These are phyloP conservation scores for Alcedo quadribrachys DNA, from an alignment of 2,797 vertebrate species.

Conservation along the genomic window DNA sequence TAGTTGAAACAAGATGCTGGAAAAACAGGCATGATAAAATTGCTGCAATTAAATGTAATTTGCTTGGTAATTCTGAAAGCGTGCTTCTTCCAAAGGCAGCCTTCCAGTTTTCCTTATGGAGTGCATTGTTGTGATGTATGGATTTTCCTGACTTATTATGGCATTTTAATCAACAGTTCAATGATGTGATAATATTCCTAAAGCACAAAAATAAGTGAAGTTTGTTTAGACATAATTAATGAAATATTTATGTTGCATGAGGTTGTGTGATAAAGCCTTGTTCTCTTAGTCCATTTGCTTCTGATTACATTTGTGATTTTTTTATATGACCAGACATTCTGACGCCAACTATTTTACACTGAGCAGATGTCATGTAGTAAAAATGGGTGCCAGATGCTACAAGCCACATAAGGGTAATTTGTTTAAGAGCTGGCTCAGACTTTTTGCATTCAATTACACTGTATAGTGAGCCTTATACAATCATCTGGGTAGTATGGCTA, in stretches of 20 bases:
- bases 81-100: slow-evolving; percentile 28
- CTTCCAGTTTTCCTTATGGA: slow-evolving; percentile 36
- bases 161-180: slow-evolving; percentile 77
- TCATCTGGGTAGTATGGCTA: slow-evolving; percentile 79
- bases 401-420: slow-evolving; percentile 83
- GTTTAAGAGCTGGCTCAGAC: slow-evolving; percentile 85
- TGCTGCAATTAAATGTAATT: slow-evolving; percentile 62
- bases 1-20: slow-evolving; percentile 56
- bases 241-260: slow-evolving; percentile 83
- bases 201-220: slow-evolving; percentile 80
- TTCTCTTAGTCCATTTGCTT: slow-evolving; percentile 80
- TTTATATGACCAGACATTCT: slow-evolving; percentile 84
- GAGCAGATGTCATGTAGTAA: slow-evolving; percentile 86
- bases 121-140: slow-evolving; percentile 52
- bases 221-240: slow-evolving; percentile 85
- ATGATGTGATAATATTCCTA: slow-evolving; percentile 81
- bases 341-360: slow-evolving; percentile 84
- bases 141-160: slow-evolving; percentile 71
- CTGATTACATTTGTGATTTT: slow-evolving; percentile 84
- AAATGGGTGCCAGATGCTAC: slow-evolving; percentile 85
- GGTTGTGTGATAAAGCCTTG: slow-evolving; percentile 80
- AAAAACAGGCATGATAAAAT: slow-evolving; percentile 48
- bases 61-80: slow-evolving; percentile 50
- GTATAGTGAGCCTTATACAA: slow-evolving; percentile 76
- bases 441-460: slow-evolving; percentile 83